phyloP scores from a whole-genome alignment of 1,140 invertebrate species.

The Drosophila grimshawi region DNA sequence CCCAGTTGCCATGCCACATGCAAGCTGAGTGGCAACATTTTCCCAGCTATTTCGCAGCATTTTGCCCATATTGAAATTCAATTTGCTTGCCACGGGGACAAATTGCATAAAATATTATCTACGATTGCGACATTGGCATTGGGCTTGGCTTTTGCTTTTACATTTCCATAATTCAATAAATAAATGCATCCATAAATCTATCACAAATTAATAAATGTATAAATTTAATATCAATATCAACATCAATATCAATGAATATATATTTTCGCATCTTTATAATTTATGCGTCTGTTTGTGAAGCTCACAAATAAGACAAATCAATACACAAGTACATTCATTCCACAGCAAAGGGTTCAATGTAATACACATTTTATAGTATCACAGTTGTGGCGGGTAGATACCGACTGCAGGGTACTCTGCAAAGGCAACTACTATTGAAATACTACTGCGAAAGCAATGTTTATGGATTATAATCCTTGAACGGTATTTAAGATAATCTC shows the following conservation, averaged over 20 bases:
- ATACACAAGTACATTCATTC: conserved; percentile 27
- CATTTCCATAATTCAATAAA: conserved; percentile 49
- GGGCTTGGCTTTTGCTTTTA: not conserved
- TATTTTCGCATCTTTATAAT: conserved; percentile 13
- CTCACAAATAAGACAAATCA: conserved; percentile 35
- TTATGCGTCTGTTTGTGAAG: conserved; percentile 36
- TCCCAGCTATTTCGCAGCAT: conserved; percentile 8
- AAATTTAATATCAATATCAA: conserved; percentile 23
- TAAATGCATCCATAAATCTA: conserved; percentile 61
- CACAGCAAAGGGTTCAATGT: conserved; percentile 5
- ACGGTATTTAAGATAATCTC: too few species aligned
- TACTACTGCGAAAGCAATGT: too few species aligned
- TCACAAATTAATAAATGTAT: conserved; percentile 43
- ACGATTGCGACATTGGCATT: conserved; percentile 12
- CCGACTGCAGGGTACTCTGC: not conserved
- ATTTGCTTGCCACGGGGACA: conserved; percentile 43
- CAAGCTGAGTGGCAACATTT: conserved; percentile 21
- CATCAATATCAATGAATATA: conserved; percentile 53
- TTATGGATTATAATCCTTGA: too few species aligned
- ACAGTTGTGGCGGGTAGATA: too few species aligned
- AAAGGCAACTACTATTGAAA: not conserved
- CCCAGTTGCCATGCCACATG: conserved; percentile 24
- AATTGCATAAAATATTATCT: conserved; percentile 46
- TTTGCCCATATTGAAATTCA: conserved; percentile 57
- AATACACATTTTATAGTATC: not conserved